Conservation (phyloP, 2,113 vertebrate species). For the Dendropsophus ebraccatus region DNA sequence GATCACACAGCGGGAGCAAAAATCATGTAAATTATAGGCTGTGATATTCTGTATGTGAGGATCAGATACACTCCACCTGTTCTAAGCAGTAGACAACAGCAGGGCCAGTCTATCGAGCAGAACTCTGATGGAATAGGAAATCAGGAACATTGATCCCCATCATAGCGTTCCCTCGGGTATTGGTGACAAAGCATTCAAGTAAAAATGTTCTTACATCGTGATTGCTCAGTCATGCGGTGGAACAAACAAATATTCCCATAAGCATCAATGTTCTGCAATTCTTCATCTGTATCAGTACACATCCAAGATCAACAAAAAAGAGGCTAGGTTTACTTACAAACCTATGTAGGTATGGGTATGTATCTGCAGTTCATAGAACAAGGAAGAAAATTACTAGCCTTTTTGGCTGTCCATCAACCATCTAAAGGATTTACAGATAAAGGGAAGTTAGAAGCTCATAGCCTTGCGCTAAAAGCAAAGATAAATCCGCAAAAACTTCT, state of each 20-base stretch:
- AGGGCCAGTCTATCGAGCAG: background rate
- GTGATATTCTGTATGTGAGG: background rate
- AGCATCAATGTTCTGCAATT: background rate
- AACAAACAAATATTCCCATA: conserved; percentile 23
- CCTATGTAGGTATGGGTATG: background rate
- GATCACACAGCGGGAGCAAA: background rate
- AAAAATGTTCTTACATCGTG: conserved; percentile 6
- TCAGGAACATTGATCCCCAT: conserved; percentile 29
- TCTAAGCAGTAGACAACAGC: background rate
- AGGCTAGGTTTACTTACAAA: background rate
- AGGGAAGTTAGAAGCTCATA: too few species aligned
- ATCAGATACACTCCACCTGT: background rate
- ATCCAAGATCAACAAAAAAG: background rate
- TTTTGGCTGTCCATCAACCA: background rate
- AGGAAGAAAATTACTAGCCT: background rate
- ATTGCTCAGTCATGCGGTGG: background rate
- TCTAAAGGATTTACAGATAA: too few species aligned
- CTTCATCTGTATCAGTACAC: background rate
- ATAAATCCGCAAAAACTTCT: too few species aligned
- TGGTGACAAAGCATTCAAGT: background rate
- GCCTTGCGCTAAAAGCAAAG: too few species aligned
- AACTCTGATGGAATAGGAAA: background rate
- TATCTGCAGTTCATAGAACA: background rate
- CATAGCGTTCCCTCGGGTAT: background rate
- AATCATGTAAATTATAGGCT: background rate